These are phyloP conservation scores for Cyphomyrmex costatus DNA, from an alignment of 1,140 invertebrate species.

Conservation along the genomic window DNA sequence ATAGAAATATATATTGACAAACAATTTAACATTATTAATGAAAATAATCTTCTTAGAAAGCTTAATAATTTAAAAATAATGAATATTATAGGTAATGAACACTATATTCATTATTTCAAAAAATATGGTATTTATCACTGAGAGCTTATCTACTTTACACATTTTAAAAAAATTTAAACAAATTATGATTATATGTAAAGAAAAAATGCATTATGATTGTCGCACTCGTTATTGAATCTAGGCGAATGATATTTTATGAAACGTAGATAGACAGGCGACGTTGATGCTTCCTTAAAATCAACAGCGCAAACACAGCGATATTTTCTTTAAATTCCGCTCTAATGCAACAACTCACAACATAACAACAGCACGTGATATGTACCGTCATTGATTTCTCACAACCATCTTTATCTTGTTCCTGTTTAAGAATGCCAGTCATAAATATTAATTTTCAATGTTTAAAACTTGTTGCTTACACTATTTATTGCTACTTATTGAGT, in stretches of 20 bases:
- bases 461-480: neutral
- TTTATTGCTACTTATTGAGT: neutral
- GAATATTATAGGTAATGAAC: too few species aligned
- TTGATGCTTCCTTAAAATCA: constrained; percentile 46
- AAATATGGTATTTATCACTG: neutral
- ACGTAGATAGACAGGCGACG: constrained; percentile 1
- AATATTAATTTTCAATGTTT: neutral
- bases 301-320: constrained; percentile 40
- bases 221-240: constrained; percentile 18
- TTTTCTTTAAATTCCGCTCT: constrained; percentile 55
- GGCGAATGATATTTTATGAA: constrained; percentile 7
- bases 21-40: too few species aligned
- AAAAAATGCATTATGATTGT: constrained; percentile 9
- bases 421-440: neutral
- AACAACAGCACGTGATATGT: neutral
- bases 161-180: neutral
- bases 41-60: too few species aligned
- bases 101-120: neutral
- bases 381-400: neutral
- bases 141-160: neutral
- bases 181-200: neutral
- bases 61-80: too few species aligned
- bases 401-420: too few species aligned
- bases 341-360: constrained; percentile 9
- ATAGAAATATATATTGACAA: too few species aligned